phyloP scores from a whole-genome alignment of 1,140 invertebrate genomes.

The Zaprionus lachaisei region DNA sequence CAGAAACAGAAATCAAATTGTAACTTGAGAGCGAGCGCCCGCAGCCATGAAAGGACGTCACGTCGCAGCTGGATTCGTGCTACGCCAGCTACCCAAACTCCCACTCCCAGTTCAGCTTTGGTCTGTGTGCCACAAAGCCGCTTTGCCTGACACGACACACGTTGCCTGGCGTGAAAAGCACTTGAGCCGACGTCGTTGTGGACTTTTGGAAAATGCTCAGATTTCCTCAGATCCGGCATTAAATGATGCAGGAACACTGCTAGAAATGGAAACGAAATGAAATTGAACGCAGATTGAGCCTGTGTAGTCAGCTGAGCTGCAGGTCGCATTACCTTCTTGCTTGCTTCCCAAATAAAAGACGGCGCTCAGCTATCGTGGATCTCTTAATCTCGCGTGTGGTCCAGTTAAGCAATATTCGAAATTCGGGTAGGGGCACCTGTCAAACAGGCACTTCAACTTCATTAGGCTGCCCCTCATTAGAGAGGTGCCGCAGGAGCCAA shows the following conservation, averaged over 20 bases:
- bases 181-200: slow-evolving; percentile 53
- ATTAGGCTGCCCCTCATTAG: slow-evolving; percentile 41
- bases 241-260: slow-evolving; percentile 8
- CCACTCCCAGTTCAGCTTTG: not conserved
- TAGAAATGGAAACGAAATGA: slow-evolving; percentile 12
- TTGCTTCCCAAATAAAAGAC: not conserved
- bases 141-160: slow-evolving; percentile 52
- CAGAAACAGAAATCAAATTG: slow-evolving; percentile 27
- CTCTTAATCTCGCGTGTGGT: slow-evolving; percentile 40
- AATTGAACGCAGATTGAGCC: slow-evolving; percentile 16
- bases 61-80: slow-evolving; percentile 32
- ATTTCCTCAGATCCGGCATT: slow-evolving; percentile 45
- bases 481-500: slow-evolving; percentile 24
- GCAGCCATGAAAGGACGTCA: slow-evolving; percentile 62
- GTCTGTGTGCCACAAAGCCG: slow-evolving; percentile 49
- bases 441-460: slow-evolving; percentile 25
- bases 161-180: slow-evolving; percentile 69
- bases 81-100: not conserved
- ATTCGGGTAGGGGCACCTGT: slow-evolving; percentile 15
- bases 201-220: slow-evolving; percentile 46
- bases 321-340: slow-evolving; percentile 4
- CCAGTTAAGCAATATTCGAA: slow-evolving; percentile 19
- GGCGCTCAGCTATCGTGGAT: slow-evolving; percentile 23
- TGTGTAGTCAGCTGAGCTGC: slow-evolving; percentile 19
- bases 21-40: slow-evolving; percentile 52